A percentile compares a stretch with the other conserved stretches of the same genome.
Conservation (phyloP, 2,888 invertebrate genomes). For the Pandemis heparana region DNA sequence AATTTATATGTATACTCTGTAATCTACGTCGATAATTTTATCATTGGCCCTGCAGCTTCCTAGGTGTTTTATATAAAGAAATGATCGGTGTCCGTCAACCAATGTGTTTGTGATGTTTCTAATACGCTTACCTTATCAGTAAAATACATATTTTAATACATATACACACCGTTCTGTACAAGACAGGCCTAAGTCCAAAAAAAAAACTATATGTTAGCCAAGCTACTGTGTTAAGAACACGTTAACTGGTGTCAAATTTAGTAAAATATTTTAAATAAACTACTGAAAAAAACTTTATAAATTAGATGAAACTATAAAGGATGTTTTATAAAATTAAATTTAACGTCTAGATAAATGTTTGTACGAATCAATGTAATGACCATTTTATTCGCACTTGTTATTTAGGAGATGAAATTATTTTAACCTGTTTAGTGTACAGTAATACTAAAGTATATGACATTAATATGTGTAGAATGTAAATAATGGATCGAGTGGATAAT, state of each 20-base stretch:
- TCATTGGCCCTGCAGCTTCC: conserved; percentile 17
- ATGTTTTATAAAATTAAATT: conserved; percentile 37
- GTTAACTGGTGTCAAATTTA: conserved; percentile 59
- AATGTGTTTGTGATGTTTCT: conserved; percentile 61
- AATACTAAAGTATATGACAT: conserved; percentile 48
- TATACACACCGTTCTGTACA: conserved; percentile 38
- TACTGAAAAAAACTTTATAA: conserved; percentile 36
- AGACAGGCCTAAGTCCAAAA: conserved; percentile 61
- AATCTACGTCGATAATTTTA: conserved; percentile 36
- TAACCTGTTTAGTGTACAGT: conserved; percentile 56
- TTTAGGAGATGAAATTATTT: conserved; percentile 50
- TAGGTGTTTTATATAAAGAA: conserved; percentile 7
- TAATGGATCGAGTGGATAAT: conserved; percentile 2
- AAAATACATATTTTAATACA: conserved; percentile 37
- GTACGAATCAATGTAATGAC: conserved; percentile 56
- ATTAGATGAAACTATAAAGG: conserved; percentile 26
- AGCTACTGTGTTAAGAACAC: conserved; percentile 67
- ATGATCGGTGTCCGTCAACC: conserved; percentile 25
- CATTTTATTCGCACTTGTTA: conserved; percentile 58
- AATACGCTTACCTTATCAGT: conserved; percentile 37
- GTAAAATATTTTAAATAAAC: conserved; percentile 47
- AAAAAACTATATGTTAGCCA: conserved; percentile 52
- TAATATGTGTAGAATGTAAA: conserved; percentile 36
- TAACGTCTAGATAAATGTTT: conserved; percentile 55
- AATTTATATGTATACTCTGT: conserved; percentile 57